phyloP scores from a whole-genome alignment of 2,888 invertebrate genomes.

The Yponomeuta plumbellus region DNA sequence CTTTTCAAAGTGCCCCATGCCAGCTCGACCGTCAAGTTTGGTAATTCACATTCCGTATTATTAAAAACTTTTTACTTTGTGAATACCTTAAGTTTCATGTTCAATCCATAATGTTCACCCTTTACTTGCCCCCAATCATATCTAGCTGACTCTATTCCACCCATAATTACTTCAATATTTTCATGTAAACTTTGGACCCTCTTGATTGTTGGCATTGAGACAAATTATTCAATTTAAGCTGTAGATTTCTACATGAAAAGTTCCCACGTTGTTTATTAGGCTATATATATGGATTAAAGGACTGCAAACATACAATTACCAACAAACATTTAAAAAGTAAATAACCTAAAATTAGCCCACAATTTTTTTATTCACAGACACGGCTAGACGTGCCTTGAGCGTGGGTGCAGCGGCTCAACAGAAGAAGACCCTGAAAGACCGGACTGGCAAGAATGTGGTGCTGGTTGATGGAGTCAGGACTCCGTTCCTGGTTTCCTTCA shows the following conservation, averaged over 20 bases:
- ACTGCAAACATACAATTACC: not conserved
- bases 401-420: conserved; percentile 67
- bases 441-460: conserved; percentile 90
- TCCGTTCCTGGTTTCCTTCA: conserved; percentile 95
- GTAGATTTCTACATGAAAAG: not conserved
- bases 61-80: conserved; percentile 9
- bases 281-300: not conserved
- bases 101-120: not conserved
- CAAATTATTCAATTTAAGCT: conserved; percentile 28
- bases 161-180: not conserved
- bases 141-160: not conserved
- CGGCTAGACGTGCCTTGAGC: conserved; percentile 67
- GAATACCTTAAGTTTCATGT: not conserved
- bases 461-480: conserved; percentile 98
- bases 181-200: conserved; percentile 54
- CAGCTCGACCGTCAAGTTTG: conserved; percentile 60
- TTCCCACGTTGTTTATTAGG: not conserved
- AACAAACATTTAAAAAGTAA: not conserved
- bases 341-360: not conserved
- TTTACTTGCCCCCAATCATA: not conserved
- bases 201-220: conserved; percentile 42
- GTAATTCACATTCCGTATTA: conserved; percentile 34
- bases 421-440: conserved; percentile 77
- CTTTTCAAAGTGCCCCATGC: conserved; percentile 55
- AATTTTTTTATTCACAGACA: conserved; percentile 42